Base-by-base conservation (phyloP, 1,140 invertebrate species). In the Papilio xuthus region DNA sequence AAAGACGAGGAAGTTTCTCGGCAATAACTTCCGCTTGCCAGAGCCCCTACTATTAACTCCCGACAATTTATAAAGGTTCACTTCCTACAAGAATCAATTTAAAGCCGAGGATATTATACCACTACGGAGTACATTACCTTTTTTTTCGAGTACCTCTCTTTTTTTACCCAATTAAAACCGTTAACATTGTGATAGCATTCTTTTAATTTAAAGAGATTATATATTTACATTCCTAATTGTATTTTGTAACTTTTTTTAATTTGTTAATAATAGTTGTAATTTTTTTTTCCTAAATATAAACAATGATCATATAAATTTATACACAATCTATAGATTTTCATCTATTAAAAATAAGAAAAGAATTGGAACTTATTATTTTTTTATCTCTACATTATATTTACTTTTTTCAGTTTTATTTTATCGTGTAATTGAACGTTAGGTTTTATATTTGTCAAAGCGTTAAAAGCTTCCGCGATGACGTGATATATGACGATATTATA, bases 61-160 rank as follows among this genome's bases (percentile, higher is more conserved):
- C 60, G 60, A 67, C 60, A 67, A 67, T 67, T 67, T 67, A 67
- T 67, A 67, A 67, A 67, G 60, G 60, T 67, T 67, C 60, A 67
- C 60, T 67, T 67, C 60, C 60, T 28, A 67, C 60, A 67, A 26
- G 60, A 67, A 67, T 67, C 26, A 23, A 67, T 67, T 60, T 32
- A 67, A 56, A 18, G 26, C 26, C 13, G 60, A 67, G 60, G 26
- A 67, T 67, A 67, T 67, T 67, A 67, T 56, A 56, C 20, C 20
- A 20, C 53, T 20, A 26, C 20, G 20, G 3, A 60, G 56, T 60
- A 26, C 23, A 13, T 60, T 60, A 60, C 20, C 23, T 60, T 60
- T 53, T 50, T 53, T 53, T n/a, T 20, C 18, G 18, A 53, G n/a
- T 53, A 20, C 50, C n/a, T 53, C 56, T 23, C 23, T 60, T 60